A percentile compares a stretch with the other conserved stretches of the same genome.
phyloP scores from a whole-genome alignment of 30 jellyfish, hydroid and myxozoan genomes.

The Pseudorhiza aurosa region DNA sequence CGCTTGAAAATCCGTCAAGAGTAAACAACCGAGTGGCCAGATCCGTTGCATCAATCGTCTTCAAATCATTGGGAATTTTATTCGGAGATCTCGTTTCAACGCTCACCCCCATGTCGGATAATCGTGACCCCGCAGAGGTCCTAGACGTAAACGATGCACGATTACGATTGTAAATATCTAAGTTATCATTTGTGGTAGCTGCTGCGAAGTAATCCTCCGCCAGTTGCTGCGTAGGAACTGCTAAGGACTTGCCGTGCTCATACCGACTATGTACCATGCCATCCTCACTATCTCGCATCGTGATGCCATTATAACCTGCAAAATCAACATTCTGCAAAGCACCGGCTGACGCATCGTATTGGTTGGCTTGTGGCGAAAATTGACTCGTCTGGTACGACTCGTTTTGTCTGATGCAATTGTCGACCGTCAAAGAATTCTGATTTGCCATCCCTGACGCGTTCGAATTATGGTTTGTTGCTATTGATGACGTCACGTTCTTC shows the following conservation, averaged over 20 bases:
- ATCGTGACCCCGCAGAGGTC: constrained; percentile 22
- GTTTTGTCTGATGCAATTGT: neutral
- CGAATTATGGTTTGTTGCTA: neutral
- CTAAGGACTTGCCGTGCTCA: constrained; percentile 60
- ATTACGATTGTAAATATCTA: neutral
- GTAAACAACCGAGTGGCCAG: constrained; percentile 87
- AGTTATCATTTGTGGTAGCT: neutral
- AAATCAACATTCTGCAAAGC: neutral
- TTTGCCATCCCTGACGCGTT: neutral
- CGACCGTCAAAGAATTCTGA: neutral
- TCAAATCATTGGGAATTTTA: constrained; percentile 47
- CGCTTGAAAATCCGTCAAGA: constrained; percentile 81
- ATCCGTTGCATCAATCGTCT: constrained; percentile 80
- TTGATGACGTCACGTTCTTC: constrained; percentile 7
- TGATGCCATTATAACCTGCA: constrained; percentile 11
- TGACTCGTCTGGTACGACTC: neutral
- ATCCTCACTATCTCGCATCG: constrained; percentile 57
- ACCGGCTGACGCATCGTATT: neutral
- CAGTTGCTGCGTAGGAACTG: constrained; percentile 46
- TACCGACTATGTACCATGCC: constrained; percentile 63
- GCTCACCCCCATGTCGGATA: constrained; percentile 13
- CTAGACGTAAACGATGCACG: constrained; percentile 41
- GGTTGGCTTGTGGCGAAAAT: neutral
- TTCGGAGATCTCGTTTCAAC: constrained; percentile 2
- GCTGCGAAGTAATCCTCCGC: constrained; percentile 33